Base-by-base conservation (phyloP, 2,113 vertebrate genomes). In the Peucedramus taeniatus region DNA sequence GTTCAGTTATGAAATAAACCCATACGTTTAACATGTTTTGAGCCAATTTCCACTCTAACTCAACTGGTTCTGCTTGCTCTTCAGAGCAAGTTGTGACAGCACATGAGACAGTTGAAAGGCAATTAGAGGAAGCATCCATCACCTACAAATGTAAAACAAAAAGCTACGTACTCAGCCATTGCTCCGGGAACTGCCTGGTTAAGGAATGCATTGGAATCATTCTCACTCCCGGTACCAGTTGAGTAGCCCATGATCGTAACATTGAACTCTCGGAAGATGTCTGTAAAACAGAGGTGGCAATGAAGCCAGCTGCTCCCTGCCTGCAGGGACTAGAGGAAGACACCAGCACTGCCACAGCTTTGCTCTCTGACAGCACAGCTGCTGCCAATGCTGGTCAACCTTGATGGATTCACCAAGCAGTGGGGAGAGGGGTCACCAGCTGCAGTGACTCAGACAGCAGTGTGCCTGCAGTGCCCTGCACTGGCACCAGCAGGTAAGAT, bases 141-240 rank as follows among this genome's bases (percentile, higher is more conserved):
- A 77, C 57, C 63, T 90, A 75, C 12, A 69, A 64, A 65, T 7
- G 53, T 54, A 76, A 77, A 90, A 7, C 53, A 87, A 61, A 82
- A 87, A 50, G 71, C 27, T 81, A 64, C 96, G 0, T 98, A 98
- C 98, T 95, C 93, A 93, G 98, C 97, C 91, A 97, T 96, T 13
- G 99, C 98, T 97, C 98, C 98, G 6, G 99, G 83, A 70, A 99
- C 98, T 60, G 99, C 99, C 96, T 98, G 99, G 95, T 99, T 99
- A 82, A 99, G 97, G 96, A 98, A 99, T 0, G 99, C 97, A 22
- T 83, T 66, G 0, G 89, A 42, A 13, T 88, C 74, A 19, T 74
- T 70, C 47, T 93, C 87, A 0, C 57, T 77, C 8, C 99, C 98
- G 0, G 59, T 96, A 85, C 98, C 98, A 13, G 96, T 79, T 0